phyloP scores from a whole-genome alignment of 92 coral and sea anemone species.

The Micromussa lordhowensis region DNA sequence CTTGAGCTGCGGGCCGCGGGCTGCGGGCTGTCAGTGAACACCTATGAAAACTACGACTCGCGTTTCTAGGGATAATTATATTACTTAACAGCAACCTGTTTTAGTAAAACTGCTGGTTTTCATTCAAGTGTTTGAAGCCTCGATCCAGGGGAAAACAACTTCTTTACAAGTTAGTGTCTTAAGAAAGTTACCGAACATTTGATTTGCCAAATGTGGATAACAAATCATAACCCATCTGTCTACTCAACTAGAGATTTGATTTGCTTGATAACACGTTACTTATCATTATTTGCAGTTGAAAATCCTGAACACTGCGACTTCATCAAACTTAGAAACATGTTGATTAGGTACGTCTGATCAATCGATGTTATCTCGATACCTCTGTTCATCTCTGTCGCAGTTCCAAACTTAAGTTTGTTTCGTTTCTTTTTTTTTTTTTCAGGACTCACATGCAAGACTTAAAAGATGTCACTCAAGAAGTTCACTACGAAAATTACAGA shows the following conservation, averaged over 20 bases:
- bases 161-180: too few species aligned
- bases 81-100: too few species aligned
- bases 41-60: too few species aligned
- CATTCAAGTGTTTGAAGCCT: not conserved
- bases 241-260: not conserved
- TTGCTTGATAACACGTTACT: not conserved
- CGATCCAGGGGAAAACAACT: too few species aligned
- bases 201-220: too few species aligned
- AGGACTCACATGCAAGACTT: slow-evolving; percentile 99
- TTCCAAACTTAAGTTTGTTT: not conserved
- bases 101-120: too few species aligned
- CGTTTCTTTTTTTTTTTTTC: not conserved
- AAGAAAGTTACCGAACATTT: too few species aligned
- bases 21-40: too few species aligned
- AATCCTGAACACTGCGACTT: slow-evolving; percentile 98
- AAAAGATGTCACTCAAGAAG: slow-evolving; percentile 97
- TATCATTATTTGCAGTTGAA: slow-evolving; percentile 75
- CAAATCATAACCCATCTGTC: not conserved
- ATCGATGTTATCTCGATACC: not conserved
- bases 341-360: slow-evolving; percentile 76
- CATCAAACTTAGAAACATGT: slow-evolving; percentile 91
- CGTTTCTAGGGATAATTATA: too few species aligned
- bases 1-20: too few species aligned
- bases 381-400: too few species aligned
- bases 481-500: slow-evolving; percentile 98